phyloP scores from a whole-genome alignment of 2,113 vertebrate species.

The Oreochromis spilurus region DNA sequence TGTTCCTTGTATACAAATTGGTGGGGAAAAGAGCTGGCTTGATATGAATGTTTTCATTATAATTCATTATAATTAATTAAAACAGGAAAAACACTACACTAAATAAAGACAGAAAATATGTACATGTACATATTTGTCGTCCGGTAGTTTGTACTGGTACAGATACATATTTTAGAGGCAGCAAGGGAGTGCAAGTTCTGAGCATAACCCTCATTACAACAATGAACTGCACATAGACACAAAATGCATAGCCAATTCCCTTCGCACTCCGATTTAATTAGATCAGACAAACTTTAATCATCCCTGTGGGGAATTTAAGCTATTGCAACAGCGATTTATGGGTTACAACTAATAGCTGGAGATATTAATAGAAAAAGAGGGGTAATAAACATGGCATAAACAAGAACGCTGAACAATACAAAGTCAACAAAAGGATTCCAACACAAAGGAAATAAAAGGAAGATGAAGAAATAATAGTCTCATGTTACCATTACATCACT shows the following conservation, averaged over 20 bases:
- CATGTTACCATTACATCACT: not conserved
- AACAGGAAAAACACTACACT: not conserved
- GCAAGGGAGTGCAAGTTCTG: not conserved
- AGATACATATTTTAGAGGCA: not conserved
- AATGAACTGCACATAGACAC: not conserved
- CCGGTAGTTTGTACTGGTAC: not conserved
- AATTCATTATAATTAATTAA: not conserved
- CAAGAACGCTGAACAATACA: not conserved
- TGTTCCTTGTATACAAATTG: not conserved
- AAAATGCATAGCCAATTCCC: not conserved
- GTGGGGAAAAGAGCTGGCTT: not conserved
- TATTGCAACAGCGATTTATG: not conserved
- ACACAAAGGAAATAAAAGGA: not conserved
- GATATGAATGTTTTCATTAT: not conserved
- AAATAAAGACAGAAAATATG: not conserved
- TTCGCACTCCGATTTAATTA: slow-evolving; percentile 10
- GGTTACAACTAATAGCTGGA: not conserved
- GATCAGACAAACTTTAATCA: slow-evolving; percentile 19
- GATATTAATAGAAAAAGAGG: not conserved
- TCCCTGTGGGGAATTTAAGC: not conserved
- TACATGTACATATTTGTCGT: not conserved
- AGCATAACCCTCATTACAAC: not conserved
- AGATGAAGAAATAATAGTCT: not conserved
- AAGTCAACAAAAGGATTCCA: not conserved
- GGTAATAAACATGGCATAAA: not conserved